Evolutionary conservation across 1,140 invertebrate genomes (phyloP).

Genomic region (Hermatobates lingyangjiaoensis): DNA sequence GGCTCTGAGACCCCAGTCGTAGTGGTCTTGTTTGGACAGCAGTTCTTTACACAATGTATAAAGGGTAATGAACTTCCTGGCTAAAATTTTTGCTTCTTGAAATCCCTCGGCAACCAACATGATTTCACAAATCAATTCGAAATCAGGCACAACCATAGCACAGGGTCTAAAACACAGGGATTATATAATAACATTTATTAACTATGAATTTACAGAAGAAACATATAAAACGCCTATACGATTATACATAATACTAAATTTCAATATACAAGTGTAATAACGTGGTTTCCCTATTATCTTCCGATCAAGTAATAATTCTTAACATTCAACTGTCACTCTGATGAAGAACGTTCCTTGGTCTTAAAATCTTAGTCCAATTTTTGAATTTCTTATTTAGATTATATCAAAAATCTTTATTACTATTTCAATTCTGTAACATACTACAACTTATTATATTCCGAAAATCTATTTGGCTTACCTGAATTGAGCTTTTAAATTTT

Average conservation of each 20-base stretch:
- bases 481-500: slow-evolving; percentile 78
- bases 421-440: too few relatives aligned
- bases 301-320: too few relatives aligned
- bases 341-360: too few relatives aligned
- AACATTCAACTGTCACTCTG: too few relatives aligned
- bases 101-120: slow-evolving; percentile 97
- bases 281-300: too few relatives aligned
- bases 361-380: too few relatives aligned
- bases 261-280: neutral
- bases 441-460: too few relatives aligned
- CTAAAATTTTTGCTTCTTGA: slow-evolving; percentile 77
- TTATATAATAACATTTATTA: neutral
- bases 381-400: too few relatives aligned
- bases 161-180: slow-evolving; percentile 46
- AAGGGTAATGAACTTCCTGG: slow-evolving; percentile 88
- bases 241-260: too few relatives aligned
- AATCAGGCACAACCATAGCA: slow-evolving; percentile 95
- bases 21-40: slow-evolving; percentile 92
- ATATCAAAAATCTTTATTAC: too few relatives aligned
- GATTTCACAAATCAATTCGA: slow-evolving; percentile 93
- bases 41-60: slow-evolving; percentile 89
- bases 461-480: slow-evolving; percentile 29
- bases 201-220: neutral
- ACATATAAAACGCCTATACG: too few relatives aligned
- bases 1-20: slow-evolving; percentile 88